Conservation (phyloP, 1,140 invertebrate genomes). For the Cyrtorhinus lividipennis region DNA sequence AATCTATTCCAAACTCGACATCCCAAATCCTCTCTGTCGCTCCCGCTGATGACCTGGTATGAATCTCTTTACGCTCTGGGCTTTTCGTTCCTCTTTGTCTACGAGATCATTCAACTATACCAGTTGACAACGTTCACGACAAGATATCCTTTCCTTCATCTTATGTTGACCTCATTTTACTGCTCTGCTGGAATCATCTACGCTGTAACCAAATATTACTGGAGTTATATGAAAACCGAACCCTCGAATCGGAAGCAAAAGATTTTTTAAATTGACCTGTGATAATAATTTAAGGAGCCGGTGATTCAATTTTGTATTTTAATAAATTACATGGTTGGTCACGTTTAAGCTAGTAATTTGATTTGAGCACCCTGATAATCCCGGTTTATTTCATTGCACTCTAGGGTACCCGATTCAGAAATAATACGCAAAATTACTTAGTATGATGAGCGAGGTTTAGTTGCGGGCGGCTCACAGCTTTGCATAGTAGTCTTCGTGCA, state of each 20-base stretch:
- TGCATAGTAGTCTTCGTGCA: constrained; percentile 44
- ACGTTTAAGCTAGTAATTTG: too few relatives aligned
- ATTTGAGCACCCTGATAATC: too few relatives aligned
- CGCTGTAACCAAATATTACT: constrained; percentile 52
- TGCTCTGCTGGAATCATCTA: constrained; percentile 69
- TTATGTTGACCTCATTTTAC: constrained; percentile 78
- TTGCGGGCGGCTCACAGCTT: constrained; percentile 23
- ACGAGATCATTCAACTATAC: constrained; percentile 39
- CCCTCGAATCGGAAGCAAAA: background rate
- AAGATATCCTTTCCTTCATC: constrained; percentile 64
- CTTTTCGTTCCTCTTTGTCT: constrained; percentile 55
- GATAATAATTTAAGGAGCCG: too few relatives aligned
- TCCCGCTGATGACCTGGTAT: constrained; percentile 33
- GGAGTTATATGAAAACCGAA: constrained; percentile 29
- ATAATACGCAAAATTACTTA: too few relatives aligned
- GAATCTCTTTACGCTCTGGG: constrained; percentile 58
- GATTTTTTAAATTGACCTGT: too few relatives aligned
- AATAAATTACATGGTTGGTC: too few relatives aligned
- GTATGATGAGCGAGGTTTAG: too few relatives aligned
- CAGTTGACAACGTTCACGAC: background rate
- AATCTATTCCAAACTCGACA: constrained; percentile 34
- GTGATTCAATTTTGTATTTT: background rate
- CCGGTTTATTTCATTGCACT: too few relatives aligned
- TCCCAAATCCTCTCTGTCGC: constrained; percentile 30
- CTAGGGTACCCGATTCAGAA: too few relatives aligned